Evolutionary conservation across 2,888 invertebrate species (phyloP).

Genomic region (Euzetes globulus): DNA sequence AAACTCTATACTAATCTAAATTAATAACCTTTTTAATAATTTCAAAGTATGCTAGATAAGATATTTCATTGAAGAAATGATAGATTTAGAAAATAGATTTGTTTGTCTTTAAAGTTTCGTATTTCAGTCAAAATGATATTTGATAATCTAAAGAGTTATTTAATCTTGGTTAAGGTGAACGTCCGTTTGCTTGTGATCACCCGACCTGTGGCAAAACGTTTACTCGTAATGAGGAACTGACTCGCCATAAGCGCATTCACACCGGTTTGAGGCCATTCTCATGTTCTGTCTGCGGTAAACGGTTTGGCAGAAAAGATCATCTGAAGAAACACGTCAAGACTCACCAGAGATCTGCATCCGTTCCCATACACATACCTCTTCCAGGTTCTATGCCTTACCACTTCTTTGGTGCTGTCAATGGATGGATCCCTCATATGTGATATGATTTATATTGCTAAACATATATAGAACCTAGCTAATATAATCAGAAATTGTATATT

Average conservation of each 20-base stretch:
- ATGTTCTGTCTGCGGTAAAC: slow-evolving; percentile 78
- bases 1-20: too few relatives aligned
- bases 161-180: slow-evolving; percentile 56
- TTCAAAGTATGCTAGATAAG: too few relatives aligned
- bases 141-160: not conserved
- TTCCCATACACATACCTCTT: slow-evolving; percentile 27
- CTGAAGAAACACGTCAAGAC: slow-evolving; percentile 86
- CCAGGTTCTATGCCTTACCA: slow-evolving; percentile 21
- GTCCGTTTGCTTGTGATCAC: slow-evolving; percentile 78
- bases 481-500: too few relatives aligned
- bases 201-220: slow-evolving; percentile 80
- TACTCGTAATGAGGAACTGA: slow-evolving; percentile 82
- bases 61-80: too few relatives aligned
- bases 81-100: too few relatives aligned
- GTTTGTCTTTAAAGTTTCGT: too few relatives aligned
- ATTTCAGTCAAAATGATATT: not conserved
- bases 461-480: too few relatives aligned
- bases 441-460: not conserved
- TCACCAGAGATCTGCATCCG: slow-evolving; percentile 51
- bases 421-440: slow-evolving; percentile 24
- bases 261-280: slow-evolving; percentile 77
- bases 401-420: slow-evolving; percentile 12
- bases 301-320: slow-evolving; percentile 87
- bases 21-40: too few relatives aligned
- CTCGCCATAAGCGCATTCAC: slow-evolving; percentile 79